Evolutionary conservation across 2,888 invertebrate species (phyloP).

Genomic region (Thecocarcelia acutangulata): DNA sequence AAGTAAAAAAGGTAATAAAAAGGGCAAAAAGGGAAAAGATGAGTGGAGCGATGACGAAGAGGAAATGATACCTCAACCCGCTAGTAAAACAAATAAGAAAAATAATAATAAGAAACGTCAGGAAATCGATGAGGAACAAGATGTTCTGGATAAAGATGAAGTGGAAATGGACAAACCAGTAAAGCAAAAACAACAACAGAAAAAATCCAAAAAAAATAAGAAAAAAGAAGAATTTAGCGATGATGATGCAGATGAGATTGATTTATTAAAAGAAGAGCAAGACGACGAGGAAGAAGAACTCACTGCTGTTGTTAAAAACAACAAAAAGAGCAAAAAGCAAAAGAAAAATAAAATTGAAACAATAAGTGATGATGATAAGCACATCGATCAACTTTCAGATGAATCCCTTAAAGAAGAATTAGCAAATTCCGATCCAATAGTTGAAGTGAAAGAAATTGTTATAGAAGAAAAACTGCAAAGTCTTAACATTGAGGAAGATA

Average conservation of each 20-base stretch:
- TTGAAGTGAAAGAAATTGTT: conserved; percentile 18
- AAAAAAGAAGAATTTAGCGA: conserved; percentile 76
- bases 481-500: conserved; percentile 49
- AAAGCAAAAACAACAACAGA: conserved; percentile 72
- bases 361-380: conserved; percentile 74
- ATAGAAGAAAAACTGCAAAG: conserved; percentile 78
- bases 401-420: conserved; percentile 54
- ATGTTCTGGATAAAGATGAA: conserved; percentile 66
- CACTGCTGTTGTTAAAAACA: conserved; percentile 71
- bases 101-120: conserved; percentile 66
- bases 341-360: conserved; percentile 72
- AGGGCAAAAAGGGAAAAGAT: conserved; percentile 82
- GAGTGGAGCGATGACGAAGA: conserved; percentile 83
- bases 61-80: conserved; percentile 55
- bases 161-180: conserved; percentile 64
- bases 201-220: conserved; percentile 77
- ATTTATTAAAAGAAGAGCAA: conserved; percentile 74
- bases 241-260: conserved; percentile 75
- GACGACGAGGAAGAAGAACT: conserved; percentile 72
- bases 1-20: conserved; percentile 73
- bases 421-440: not conserved
- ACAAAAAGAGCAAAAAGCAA: conserved; percentile 77
- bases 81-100: conserved; percentile 56
- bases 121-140: conserved; percentile 66
- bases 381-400: conserved; percentile 74